Evolutionary conservation across 2,797 vertebrate genomes (phyloP).

Genomic region (Myripristis jacobus): DNA sequence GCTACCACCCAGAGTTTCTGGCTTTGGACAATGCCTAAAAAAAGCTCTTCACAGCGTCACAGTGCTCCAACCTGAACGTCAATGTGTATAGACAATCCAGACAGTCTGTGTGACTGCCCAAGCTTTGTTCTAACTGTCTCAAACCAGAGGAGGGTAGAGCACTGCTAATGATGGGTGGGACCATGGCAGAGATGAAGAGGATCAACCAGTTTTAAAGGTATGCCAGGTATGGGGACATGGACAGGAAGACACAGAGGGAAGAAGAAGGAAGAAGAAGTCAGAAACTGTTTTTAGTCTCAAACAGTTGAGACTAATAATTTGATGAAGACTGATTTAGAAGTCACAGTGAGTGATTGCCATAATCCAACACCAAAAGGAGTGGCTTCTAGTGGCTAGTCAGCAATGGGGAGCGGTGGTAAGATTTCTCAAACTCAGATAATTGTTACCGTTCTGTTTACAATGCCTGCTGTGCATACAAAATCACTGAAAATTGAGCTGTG

Average conservation of each 20-base stretch:
- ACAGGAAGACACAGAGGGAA: constrained; percentile 28
- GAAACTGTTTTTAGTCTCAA: constrained; percentile 15
- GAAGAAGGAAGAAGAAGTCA: constrained; percentile 7
- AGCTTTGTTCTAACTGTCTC: too few species aligned
- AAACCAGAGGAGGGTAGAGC: too few species aligned
- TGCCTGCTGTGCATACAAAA: background rate
- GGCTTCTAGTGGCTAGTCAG: background rate
- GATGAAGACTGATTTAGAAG: constrained; percentile 12
- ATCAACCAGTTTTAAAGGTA: constrained; percentile 71
- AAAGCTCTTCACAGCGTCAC: background rate
- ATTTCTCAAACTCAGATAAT: constrained; percentile 19
- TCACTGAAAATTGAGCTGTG: background rate
- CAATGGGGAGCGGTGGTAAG: constrained; percentile 77
- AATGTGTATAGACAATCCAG: background rate
- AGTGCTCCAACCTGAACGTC: too few species aligned
- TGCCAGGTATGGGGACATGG: constrained; percentile 70
- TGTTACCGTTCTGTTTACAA: constrained; percentile 1
- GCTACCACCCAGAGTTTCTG: background rate
- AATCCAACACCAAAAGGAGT: constrained; percentile 9
- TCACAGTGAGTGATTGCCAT: background rate
- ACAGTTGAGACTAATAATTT: constrained; percentile 9
- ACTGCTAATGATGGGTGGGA: constrained; percentile 1
- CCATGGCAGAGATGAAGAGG: constrained; percentile 54
- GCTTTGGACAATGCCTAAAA: background rate
- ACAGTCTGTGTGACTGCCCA: background rate